Evolutionary conservation across 2,113 vertebrate genomes (phyloP), one percentile per base, ranked within the genome.

Genomic region (Epinephelus lanceolatus): DNA sequence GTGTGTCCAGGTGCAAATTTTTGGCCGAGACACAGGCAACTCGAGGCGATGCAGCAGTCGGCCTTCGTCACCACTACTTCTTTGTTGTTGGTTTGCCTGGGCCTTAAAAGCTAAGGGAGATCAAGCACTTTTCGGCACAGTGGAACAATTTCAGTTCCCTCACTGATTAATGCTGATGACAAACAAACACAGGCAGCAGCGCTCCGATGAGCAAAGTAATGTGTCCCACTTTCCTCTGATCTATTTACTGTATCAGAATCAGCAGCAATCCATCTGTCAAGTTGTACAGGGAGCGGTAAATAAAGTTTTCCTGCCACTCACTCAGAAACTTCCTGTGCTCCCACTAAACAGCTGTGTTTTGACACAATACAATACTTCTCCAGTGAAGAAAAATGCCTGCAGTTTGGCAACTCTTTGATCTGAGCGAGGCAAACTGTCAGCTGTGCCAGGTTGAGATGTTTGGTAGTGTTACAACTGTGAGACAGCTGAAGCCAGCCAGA

Each of bases 341-440:
- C 51, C 7, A 7, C 17, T 59, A 52, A 83, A 78, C 83, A 88
- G 77, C 61, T 81, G 76, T 77, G 73, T 81, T 76, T 74, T 84
- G 86, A 88, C 72, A 79, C 62, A 83, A 27, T 47, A n/a, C 69
- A 53, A 14, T 40, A n/a, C 60, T 68, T 83, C 71, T 57, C 51
- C 67, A 49, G 71, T 53, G 61, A 80, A 76, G 30, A 52, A 73
- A 80, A 69, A 72, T 55, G 66, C 68, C 33, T 73, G 53, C 76
- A 45, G 60, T 89, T 83, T 78, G 84, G 52, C 42, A 49, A 60
- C 80, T 74, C 65, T 90, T 84, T 87, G 66, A 90, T 87, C 78
- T 53, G 33, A 63, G 52, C 37, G 81, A 81, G 67, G 62, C n/a
- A 71, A 75, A 75, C 59, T 84, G 79, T 78, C 84, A 88, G 69